These are phyloP conservation scores for Protophormia terraenovae DNA, from an alignment of 2,888 invertebrate genomes.

Conservation along the genomic window DNA sequence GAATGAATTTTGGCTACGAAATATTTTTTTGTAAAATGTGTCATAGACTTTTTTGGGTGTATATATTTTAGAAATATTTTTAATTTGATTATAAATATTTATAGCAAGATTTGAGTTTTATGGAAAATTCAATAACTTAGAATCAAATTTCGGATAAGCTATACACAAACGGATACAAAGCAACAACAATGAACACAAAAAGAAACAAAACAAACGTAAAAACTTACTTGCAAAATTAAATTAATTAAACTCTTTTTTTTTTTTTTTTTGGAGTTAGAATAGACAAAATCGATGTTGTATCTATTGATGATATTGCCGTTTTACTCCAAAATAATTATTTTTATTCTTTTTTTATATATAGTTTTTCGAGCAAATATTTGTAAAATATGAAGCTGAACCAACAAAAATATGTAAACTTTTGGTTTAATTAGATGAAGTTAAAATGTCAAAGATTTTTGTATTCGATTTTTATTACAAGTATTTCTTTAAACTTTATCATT, in stretches of 20 bases:
- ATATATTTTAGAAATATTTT: too few species aligned
- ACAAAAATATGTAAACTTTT: background rate
- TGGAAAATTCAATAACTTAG: too few species aligned
- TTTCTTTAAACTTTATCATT: background rate
- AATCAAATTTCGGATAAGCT: background rate
- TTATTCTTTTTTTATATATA: constrained; percentile 60
- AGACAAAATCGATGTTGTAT: constrained; percentile 68
- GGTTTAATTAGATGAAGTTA: background rate
- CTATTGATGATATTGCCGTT: constrained; percentile 66
- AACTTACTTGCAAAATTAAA: constrained; percentile 74
- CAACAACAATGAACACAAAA: constrained; percentile 6
- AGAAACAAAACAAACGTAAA: constrained; percentile 11
- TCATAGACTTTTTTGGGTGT: too few species aligned
- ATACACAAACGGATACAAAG: background rate
- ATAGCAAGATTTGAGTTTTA: too few species aligned
- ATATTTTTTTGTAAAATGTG: too few species aligned
- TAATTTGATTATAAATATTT: too few species aligned
- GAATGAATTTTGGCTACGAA: too few species aligned
- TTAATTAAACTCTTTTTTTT: constrained; percentile 7
- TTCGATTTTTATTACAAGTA: background rate
- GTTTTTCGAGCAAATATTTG: constrained; percentile 17
- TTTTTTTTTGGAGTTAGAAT: constrained; percentile 49
- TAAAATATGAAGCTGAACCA: background rate
- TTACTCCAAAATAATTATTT: too few species aligned
- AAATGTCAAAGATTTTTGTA: background rate